Evolutionary conservation across 2,113 vertebrate genomes (phyloP).

Genomic region (Capra hircus): DNA sequence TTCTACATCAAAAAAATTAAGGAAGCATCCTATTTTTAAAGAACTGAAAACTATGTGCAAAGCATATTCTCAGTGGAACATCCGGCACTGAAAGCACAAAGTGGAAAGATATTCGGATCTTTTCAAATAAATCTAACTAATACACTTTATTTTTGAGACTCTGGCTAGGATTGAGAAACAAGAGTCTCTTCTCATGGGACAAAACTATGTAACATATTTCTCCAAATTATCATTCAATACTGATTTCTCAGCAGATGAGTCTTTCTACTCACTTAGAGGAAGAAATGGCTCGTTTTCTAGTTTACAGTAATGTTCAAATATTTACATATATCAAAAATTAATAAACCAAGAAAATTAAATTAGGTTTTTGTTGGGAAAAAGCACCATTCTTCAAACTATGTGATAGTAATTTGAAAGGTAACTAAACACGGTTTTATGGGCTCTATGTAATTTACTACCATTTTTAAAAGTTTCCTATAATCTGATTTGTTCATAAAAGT

Average conservation of each 20-base stretch:
- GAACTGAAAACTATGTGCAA: conserved; percentile 31
- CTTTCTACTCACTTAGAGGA: not conserved
- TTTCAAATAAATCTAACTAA: conserved; percentile 10
- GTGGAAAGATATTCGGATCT: not conserved
- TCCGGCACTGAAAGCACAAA: not conserved
- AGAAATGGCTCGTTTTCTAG: not conserved
- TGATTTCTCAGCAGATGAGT: not conserved
- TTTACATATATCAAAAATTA: conserved; percentile 12
- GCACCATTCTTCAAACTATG: not conserved
- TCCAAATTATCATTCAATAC: conserved; percentile 26
- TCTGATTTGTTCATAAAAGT: not conserved
- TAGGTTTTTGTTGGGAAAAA: not conserved
- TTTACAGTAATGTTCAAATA: not conserved
- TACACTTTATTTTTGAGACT: not conserved
- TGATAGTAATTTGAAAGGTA: conserved; percentile 27
- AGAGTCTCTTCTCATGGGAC: not conserved
- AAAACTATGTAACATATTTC: not conserved
- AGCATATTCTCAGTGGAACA: conserved; percentile 29
- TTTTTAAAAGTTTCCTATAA: not conserved
- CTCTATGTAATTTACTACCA: not conserved
- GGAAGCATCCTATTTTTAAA: conserved; percentile 29
- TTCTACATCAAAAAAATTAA: conserved; percentile 1
- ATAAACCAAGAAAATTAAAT: conserved; percentile 28
- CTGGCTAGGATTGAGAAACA: not conserved
- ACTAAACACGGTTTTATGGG: not conserved